phyloP scores from a whole-genome alignment of 2,113 vertebrate species.

The Nibea coibor region DNA sequence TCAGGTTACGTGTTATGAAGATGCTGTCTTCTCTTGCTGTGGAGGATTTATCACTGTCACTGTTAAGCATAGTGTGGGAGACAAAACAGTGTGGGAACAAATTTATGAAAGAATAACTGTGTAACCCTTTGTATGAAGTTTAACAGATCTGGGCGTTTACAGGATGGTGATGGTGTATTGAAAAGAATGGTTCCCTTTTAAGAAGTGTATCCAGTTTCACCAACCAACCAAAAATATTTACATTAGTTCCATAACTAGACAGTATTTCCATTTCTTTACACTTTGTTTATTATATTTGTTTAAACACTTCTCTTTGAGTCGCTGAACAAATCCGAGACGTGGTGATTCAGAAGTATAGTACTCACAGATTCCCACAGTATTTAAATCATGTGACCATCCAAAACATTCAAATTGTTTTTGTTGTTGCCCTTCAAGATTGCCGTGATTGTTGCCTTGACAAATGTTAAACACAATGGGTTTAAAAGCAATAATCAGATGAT shows the following conservation, averaged over 20 bases:
- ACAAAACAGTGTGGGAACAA: neutral
- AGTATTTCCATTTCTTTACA: neutral
- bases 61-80: neutral
- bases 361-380: too few relatives aligned
- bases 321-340: neutral
- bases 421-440: neutral
- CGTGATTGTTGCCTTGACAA: neutral
- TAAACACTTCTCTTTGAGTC: neutral
- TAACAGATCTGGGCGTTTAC: neutral
- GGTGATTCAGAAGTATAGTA: neutral
- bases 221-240: neutral
- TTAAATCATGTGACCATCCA: too few relatives aligned
- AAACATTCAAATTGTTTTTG: neutral
- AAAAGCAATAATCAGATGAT: slow-evolving; percentile 7
- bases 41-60: neutral
- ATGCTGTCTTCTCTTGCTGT: neutral
- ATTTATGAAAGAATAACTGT: neutral
- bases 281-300: too few relatives aligned
- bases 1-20: neutral
- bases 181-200: neutral
- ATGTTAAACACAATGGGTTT: neutral
- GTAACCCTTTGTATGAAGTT: neutral
- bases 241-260: neutral
- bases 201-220: neutral
- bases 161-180: neutral